Conservation (phyloP, 2,888 invertebrate species). For the Drosophila setosimentum region DNA sequence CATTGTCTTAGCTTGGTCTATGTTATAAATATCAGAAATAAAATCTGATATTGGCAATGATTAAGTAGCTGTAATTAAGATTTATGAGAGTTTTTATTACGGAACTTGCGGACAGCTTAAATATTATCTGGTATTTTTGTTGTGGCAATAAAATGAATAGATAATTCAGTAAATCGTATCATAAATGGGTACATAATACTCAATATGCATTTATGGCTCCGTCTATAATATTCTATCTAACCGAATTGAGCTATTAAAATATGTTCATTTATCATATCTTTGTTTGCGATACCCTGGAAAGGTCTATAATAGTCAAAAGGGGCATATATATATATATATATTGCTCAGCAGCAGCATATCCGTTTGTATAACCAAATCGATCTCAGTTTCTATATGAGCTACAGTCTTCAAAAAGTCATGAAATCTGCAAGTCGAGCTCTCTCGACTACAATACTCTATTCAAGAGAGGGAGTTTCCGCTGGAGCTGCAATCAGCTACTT, state of each 20-base stretch:
- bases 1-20: not conserved
- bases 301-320: too few species aligned
- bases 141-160: not conserved
- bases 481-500: not conserved
- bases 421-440: not conserved
- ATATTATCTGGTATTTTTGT: not conserved
- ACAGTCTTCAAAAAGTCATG: not conserved
- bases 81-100: constrained; percentile 7
- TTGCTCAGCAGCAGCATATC: too few species aligned
- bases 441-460: not conserved
- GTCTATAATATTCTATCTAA: not conserved
- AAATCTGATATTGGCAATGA: not conserved
- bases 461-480: not conserved
- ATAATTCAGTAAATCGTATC: constrained; percentile 15
- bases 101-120: not conserved
- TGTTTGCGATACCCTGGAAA: not conserved
- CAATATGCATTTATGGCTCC: not conserved
- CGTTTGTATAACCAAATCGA: not conserved
- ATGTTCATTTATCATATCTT: not conserved
- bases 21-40: not conserved
- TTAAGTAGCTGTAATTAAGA: not conserved
- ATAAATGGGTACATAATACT: constrained; percentile 19
- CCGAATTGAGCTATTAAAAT: not conserved
- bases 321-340: too few species aligned
- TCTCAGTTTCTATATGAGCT: not conserved